Percentiles rank a stretch among this genome's conserved stretches.
Evolutionary conservation across 1,140 invertebrate species (phyloP).

Genomic region (Parapsyche elsis): DNA sequence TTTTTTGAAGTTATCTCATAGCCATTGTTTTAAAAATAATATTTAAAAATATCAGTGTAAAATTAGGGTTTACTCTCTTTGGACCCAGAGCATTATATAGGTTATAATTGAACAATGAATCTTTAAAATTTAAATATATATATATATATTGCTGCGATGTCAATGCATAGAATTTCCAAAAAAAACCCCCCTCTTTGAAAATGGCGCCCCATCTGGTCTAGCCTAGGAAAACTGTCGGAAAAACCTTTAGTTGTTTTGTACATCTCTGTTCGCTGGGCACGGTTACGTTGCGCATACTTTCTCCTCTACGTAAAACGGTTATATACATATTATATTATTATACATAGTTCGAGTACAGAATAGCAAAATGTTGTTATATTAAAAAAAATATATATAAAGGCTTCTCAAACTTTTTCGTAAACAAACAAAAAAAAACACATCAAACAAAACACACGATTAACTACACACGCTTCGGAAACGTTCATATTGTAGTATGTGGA

Average conservation of each 20-base stretch:
- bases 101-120: slow-evolving; percentile 27
- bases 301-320: not conserved
- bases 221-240: slow-evolving; percentile 29
- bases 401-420: slow-evolving; percentile 14
- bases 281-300: slow-evolving; percentile 34
- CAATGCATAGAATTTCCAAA: slow-evolving; percentile 54
- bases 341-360: slow-evolving; percentile 5
- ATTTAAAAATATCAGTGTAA: slow-evolving; percentile 54
- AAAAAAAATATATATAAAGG: not conserved
- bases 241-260: slow-evolving; percentile 31
- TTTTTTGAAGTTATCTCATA: slow-evolving; percentile 56
- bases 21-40: slow-evolving; percentile 53
- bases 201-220: not conserved
- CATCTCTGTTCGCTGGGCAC: slow-evolving; percentile 20
- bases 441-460: not conserved
- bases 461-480: not conserved
- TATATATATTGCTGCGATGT: slow-evolving; percentile 53
- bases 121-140: not conserved
- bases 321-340: too few species aligned
- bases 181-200: slow-evolving; percentile 7
- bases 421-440: slow-evolving; percentile 1
- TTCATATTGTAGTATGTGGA: not conserved
- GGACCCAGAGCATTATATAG: slow-evolving; percentile 55
- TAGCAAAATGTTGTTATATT: slow-evolving; percentile 17
- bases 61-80: slow-evolving; percentile 55